These are phyloP conservation scores for Callipepla californica DNA, from an alignment of 2,113 vertebrate species.

Conservation along the genomic window DNA sequence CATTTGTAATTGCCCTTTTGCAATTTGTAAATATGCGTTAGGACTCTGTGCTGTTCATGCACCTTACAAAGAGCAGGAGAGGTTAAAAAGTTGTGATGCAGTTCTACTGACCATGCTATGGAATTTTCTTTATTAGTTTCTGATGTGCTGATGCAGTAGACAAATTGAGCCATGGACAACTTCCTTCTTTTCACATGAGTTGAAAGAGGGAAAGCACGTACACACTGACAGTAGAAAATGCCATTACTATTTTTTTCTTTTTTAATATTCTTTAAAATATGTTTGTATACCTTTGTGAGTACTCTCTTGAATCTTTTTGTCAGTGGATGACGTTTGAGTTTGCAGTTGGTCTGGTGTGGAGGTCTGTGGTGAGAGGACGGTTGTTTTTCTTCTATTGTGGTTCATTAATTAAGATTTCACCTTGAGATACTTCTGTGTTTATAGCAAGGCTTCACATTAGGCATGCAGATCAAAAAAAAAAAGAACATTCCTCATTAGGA, in stretches of 20 bases:
- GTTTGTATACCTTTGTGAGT: not conserved
- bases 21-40: not conserved
- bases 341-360: not conserved
- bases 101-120: rapidly evolving
- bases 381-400: not conserved
- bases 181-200: not conserved
- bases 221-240: not conserved
- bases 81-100: not conserved
- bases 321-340: not conserved
- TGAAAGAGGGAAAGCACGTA: no score
- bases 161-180: not conserved
- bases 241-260: not conserved
- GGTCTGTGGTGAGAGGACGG: not conserved
- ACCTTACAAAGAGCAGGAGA: rapidly evolving
- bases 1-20: not conserved
- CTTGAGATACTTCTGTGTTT: not conserved
- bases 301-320: not conserved
- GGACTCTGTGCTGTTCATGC: not conserved
- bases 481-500: not conserved
- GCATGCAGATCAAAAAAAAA: not conserved
- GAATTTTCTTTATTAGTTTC: not conserved
- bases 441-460: not conserved
- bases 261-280: not conserved
- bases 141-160: rapidly evolving
- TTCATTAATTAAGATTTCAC: not conserved